A percentile compares a stretch with the other conserved stretches of the same genome.
phyloP scores from a whole-genome alignment of 2,888 invertebrate species.

The Leptinotarsa rubiginosa region DNA sequence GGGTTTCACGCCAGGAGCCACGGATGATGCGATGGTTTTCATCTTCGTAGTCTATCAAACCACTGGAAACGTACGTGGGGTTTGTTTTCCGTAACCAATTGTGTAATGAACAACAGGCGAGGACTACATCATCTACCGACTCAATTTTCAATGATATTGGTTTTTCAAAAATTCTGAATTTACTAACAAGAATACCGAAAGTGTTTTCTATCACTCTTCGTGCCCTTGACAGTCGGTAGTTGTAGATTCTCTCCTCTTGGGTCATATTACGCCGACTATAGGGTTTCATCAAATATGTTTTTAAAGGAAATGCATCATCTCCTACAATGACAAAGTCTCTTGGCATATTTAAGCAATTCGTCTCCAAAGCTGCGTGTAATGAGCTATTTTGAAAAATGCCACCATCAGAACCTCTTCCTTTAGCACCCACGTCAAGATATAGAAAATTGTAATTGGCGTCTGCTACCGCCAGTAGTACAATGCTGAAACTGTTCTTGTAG shows the following conservation, averaged over 20 bases:
- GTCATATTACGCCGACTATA: slow-evolving; percentile 22
- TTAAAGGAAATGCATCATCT: slow-evolving; percentile 38
- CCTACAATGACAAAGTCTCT: slow-evolving; percentile 25
- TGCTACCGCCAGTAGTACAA: not conserved
- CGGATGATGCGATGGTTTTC: slow-evolving; percentile 10
- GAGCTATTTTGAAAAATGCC: slow-evolving; percentile 21
- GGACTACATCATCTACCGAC: slow-evolving; percentile 5
- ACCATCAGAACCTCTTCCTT: slow-evolving; percentile 23
- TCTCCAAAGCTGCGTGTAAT: slow-evolving; percentile 12
- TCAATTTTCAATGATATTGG: slow-evolving; percentile 19
- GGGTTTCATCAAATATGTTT: slow-evolving; percentile 36
- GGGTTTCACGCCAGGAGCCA: not conserved
- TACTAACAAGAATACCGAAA: slow-evolving; percentile 36
- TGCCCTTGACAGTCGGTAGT: slow-evolving; percentile 32
- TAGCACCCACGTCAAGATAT: slow-evolving; percentile 13
- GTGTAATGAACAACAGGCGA: slow-evolving; percentile 10
- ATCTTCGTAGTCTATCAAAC: slow-evolving; percentile 4
- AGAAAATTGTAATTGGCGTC: not conserved
- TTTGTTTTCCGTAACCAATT: not conserved
- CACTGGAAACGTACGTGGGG: not conserved
- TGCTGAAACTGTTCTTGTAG: slow-evolving; percentile 8
- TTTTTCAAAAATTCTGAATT: slow-evolving; percentile 41
- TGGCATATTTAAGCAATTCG: not conserved
- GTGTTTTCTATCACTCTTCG: slow-evolving; percentile 31
- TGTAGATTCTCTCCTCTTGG: slow-evolving; percentile 29